phyloP scores from a whole-genome alignment of 92 coral and sea anemone species.

The Epizoanthus stellaris region DNA sequence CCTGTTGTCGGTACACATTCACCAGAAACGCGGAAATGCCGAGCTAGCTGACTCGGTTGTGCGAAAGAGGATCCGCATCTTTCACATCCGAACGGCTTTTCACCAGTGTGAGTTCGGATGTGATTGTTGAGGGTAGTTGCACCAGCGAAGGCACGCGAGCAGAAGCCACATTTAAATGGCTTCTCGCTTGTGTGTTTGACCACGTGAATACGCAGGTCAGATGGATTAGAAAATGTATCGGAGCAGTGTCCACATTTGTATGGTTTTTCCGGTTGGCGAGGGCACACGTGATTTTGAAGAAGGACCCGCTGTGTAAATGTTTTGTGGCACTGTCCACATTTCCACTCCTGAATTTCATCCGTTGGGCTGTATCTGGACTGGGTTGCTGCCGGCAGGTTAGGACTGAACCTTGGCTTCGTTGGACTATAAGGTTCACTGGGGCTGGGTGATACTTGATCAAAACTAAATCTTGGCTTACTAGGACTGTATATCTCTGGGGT shows the following conservation, averaged over 20 bases:
- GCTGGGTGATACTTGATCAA: not conserved
- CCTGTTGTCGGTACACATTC: conserved; percentile 9
- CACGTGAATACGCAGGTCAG: conserved; percentile 92
- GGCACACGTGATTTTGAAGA: conserved; percentile 85
- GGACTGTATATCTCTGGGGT: not conserved
- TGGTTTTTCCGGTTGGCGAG: conserved; percentile 81
- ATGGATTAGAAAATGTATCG: conserved; percentile 83
- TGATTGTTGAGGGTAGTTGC: conserved; percentile 95
- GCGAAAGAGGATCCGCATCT: conserved; percentile 83
- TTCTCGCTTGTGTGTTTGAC: conserved; percentile 89
- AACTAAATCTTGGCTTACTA: not conserved
- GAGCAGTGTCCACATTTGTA: conserved; percentile 91
- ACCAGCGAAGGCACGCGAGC: conserved; percentile 91
- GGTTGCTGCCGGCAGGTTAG: conserved; percentile 16
- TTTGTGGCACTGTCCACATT: conserved; percentile 89
- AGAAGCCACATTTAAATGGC: conserved; percentile 96
- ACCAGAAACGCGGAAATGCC: conserved; percentile 61
- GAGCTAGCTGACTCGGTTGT: conserved; percentile 89
- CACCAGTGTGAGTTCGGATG: conserved; percentile 95
- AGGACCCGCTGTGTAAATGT: conserved; percentile 86
- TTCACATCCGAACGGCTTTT: conserved; percentile 89
- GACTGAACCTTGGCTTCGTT: conserved; percentile 27
- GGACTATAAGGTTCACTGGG: conserved; percentile 25
- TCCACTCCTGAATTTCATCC: conserved; percentile 68
- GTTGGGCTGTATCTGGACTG: conserved; percentile 30